Conservation (phyloP, 1,140 invertebrate species). For the Hydropsyche tenuis region DNA sequence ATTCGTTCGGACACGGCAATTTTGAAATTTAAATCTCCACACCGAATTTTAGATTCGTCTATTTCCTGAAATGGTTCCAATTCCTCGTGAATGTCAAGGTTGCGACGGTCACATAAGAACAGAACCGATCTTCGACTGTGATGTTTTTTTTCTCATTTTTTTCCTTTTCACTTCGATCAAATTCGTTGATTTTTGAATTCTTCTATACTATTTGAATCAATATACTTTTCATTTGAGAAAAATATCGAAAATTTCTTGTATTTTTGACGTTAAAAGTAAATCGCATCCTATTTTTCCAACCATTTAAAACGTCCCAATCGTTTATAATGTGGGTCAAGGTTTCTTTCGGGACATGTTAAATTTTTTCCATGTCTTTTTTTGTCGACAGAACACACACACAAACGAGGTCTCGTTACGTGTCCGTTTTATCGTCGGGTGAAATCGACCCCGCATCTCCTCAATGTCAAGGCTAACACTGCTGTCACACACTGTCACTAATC, state of each 20-base stretch:
- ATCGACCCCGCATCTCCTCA: slow-evolving; percentile 21
- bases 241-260: no score
- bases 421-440: background rate
- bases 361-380: background rate
- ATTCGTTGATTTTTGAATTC: background rate
- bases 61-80: slow-evolving; percentile 25
- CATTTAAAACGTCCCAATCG: no score
- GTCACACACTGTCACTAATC: slow-evolving; percentile 22
- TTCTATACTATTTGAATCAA: background rate
- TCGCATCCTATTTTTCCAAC: no score
- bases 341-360: background rate
- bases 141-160: background rate
- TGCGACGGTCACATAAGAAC: slow-evolving; percentile 33
- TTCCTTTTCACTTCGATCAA: background rate
- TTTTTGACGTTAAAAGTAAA: no score
- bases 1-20: slow-evolving; percentile 16
- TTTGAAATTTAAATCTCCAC: slow-evolving; percentile 41
- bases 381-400: background rate
- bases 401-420: background rate
- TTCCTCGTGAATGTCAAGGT: slow-evolving; percentile 43
- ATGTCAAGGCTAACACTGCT: slow-evolving; percentile 4
- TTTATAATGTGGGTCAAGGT: slow-evolving; percentile 23
- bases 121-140: background rate
- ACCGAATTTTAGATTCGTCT: slow-evolving; percentile 37
- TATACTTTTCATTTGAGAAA: background rate